Conservation (phyloP, 2,797 vertebrate species). For the Yasuhikotakia modesta region DNA sequence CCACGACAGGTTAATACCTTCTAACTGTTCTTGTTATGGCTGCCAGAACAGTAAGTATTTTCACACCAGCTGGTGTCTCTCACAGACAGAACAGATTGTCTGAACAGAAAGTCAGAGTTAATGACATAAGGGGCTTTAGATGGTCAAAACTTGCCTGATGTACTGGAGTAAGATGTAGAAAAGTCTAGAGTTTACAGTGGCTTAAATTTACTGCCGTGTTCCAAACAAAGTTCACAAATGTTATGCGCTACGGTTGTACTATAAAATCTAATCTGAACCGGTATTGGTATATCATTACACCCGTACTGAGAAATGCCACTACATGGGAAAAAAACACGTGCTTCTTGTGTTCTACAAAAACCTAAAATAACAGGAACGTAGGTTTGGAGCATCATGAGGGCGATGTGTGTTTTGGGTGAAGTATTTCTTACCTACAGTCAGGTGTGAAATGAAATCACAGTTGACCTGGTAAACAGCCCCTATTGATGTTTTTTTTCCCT, state of each 20-base stretch:
- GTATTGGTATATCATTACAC: too few species aligned
- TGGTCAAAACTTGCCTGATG: slow-evolving; percentile 7
- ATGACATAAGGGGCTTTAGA: slow-evolving; percentile 52
- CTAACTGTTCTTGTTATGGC: slow-evolving; percentile 29
- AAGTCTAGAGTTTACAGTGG: not conserved
- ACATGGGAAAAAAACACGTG: not conserved
- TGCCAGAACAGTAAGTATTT: not conserved
- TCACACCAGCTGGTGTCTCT: slow-evolving; percentile 35
- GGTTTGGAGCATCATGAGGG: too few species aligned
- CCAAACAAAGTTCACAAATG: too few species aligned
- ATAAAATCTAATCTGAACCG: too few species aligned
- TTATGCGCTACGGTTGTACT: too few species aligned
- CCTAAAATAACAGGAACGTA: not conserved
- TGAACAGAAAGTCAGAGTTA: slow-evolving; percentile 40
- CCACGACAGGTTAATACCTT: slow-evolving; percentile 25
- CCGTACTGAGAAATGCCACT: too few species aligned
- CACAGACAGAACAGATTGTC: slow-evolving; percentile 39
- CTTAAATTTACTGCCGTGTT: too few species aligned
- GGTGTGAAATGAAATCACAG: too few species aligned
- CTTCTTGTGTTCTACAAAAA: not conserved
- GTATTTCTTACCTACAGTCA: not conserved
- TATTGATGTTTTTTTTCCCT: too few species aligned
- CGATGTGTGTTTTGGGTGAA: not conserved
- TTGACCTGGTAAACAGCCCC: too few species aligned
- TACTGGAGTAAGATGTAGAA: not conserved